Evolutionary conservation across 2,888 invertebrate species (phyloP).

Genomic region (Encarsia formosa): DNA sequence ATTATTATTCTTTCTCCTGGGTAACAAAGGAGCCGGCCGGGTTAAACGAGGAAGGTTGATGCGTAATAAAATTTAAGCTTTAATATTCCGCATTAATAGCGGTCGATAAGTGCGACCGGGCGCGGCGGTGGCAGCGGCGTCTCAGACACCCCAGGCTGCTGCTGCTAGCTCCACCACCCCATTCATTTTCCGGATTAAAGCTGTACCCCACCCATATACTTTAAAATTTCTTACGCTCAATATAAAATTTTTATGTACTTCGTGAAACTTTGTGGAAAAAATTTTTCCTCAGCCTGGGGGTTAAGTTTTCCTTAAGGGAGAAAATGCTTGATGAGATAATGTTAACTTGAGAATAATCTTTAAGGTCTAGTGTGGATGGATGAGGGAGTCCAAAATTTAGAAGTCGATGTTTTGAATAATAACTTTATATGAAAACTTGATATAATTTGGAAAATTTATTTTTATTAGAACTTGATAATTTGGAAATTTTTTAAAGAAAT

Average conservation of each 20-base stretch:
- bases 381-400: no score
- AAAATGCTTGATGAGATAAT: no score
- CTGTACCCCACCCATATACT: conserved; percentile 28
- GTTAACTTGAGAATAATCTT: no score
- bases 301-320: no score
- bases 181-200: conserved; percentile 29
- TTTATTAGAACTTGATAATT: no score
- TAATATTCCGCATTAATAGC: conserved; percentile 28
- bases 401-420: no score
- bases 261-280: conserved; percentile 14
- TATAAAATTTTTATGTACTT: conserved; percentile 25
- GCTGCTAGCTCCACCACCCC: conserved; percentile 1
- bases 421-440: no score
- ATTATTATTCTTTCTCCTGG: background rate
- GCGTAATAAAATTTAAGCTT: conserved; percentile 27
- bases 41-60: conserved; percentile 17
- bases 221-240: conserved; percentile 26
- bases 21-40: conserved; percentile 12
- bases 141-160: conserved; percentile 8
- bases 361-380: no score
- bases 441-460: no score
- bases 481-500: no score
- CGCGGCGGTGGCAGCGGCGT: no score
- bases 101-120: conserved; percentile 28
- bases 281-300: no score